phyloP scores from a whole-genome alignment of 2,113 vertebrate genomes.

The Dendrocopos noguchii region DNA sequence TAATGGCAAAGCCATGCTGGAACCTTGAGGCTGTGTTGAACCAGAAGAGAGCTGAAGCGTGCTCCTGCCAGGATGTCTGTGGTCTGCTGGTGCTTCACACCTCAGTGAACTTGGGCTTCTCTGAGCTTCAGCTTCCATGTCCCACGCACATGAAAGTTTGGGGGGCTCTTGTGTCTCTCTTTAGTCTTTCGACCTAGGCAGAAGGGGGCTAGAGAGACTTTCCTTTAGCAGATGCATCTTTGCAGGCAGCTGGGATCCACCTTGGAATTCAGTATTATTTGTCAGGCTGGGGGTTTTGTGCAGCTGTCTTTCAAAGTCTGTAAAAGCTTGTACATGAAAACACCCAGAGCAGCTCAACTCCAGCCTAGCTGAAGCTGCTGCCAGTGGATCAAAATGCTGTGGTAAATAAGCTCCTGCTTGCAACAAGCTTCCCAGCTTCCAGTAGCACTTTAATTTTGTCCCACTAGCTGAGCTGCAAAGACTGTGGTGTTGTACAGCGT shows the following conservation, averaged over 20 bases:
- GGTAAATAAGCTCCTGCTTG: neutral
- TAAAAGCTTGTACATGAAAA: constrained; percentile 6
- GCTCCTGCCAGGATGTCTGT: neutral
- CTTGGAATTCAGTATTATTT: neutral
- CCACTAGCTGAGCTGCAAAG: neutral
- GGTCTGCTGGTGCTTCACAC: constrained; percentile 11
- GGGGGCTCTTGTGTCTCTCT: neutral
- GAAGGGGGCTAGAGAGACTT: neutral
- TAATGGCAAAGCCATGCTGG: neutral
- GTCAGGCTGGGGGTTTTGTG: neutral
- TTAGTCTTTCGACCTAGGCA: neutral
- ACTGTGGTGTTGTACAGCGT: neutral
- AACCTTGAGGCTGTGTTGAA: neutral
- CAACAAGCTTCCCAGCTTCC: neutral
- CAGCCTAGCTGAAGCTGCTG: neutral
- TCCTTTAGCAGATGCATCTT: neutral
- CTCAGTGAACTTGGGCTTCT: neutral
- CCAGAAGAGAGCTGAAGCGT: neutral
- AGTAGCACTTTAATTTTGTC: constrained; percentile 51
- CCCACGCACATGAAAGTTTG: neutral
- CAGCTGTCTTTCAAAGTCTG: neutral
- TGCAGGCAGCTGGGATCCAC: neutral
- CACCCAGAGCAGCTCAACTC: neutral
- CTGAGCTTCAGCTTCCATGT: constrained; percentile 17
- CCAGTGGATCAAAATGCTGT: neutral